phyloP scores from a whole-genome alignment of 2,113 vertebrate genomes.

The Capreolus pygargus region DNA sequence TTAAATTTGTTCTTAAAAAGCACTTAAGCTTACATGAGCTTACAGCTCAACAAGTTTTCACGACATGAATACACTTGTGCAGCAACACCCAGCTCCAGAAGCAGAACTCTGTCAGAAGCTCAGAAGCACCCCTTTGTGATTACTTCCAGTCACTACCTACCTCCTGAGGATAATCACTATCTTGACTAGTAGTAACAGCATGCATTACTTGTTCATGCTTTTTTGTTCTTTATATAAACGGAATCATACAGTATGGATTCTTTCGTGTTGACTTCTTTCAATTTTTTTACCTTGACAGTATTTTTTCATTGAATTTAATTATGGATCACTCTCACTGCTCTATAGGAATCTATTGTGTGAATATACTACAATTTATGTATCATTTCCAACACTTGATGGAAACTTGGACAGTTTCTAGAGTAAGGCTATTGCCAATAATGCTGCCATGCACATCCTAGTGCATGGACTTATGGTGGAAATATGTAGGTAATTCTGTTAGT shows the following conservation, averaged over 20 bases:
- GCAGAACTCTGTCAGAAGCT: background rate
- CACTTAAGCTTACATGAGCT: background rate
- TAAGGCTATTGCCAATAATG: background rate
- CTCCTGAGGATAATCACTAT: background rate
- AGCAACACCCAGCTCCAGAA: background rate
- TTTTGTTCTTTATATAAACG: background rate
- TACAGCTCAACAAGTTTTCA: background rate
- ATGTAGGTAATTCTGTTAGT: background rate
- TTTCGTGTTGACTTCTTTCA: background rate
- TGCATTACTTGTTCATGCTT: background rate
- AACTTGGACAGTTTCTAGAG: background rate
- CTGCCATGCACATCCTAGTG: background rate
- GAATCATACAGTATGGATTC: background rate
- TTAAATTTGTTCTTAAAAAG: background rate
- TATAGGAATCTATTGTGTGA: background rate
- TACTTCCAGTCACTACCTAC: background rate
- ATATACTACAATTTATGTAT: background rate
- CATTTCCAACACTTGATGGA: background rate
- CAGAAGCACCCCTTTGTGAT: background rate
- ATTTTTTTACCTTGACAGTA: background rate
- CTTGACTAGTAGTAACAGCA: background rate
- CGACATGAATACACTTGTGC: background rate
- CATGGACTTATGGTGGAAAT: background rate
- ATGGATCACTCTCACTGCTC: background rate
- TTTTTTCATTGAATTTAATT: background rate